Evolutionary conservation across 2,888 invertebrate species (phyloP).

Genomic region (Pyrrhosoma nymphula): DNA sequence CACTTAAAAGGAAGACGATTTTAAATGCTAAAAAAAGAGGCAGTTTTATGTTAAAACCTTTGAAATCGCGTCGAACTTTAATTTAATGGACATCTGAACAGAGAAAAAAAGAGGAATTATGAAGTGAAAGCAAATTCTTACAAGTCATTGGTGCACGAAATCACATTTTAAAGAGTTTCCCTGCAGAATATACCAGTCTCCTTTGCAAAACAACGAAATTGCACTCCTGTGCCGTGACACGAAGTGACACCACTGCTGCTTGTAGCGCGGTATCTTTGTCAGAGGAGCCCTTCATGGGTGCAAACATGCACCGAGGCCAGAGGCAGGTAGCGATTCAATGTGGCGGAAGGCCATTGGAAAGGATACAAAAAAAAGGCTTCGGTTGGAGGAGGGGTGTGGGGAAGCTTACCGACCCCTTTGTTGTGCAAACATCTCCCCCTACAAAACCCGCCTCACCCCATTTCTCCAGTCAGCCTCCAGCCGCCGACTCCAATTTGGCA

Average conservation of each 20-base stretch:
- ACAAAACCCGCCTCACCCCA: not conserved
- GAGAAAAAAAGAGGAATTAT: too few relatives aligned
- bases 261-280: not conserved
- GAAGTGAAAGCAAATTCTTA: too few relatives aligned
- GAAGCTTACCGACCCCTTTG: not conserved
- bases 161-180: too few relatives aligned
- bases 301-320: not conserved
- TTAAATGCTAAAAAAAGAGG: too few relatives aligned
- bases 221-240: not conserved
- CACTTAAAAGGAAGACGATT: too few relatives aligned
- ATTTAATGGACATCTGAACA: too few relatives aligned
- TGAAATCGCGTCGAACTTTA: too few relatives aligned
- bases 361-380: not conserved
- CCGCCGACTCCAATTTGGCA: conserved; percentile 26
- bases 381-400: not conserved
- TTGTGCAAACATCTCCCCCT: conserved; percentile 6
- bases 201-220: not conserved
- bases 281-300: not conserved
- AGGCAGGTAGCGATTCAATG: not conserved
- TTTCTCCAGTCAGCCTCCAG: not conserved
- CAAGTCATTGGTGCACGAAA: too few relatives aligned
- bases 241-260: not conserved
- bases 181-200: not conserved
- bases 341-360: not conserved
- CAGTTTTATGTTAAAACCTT: too few relatives aligned